phyloP scores from a whole-genome alignment of 2,888 invertebrate species.

The Caenorhabditis afra region DNA sequence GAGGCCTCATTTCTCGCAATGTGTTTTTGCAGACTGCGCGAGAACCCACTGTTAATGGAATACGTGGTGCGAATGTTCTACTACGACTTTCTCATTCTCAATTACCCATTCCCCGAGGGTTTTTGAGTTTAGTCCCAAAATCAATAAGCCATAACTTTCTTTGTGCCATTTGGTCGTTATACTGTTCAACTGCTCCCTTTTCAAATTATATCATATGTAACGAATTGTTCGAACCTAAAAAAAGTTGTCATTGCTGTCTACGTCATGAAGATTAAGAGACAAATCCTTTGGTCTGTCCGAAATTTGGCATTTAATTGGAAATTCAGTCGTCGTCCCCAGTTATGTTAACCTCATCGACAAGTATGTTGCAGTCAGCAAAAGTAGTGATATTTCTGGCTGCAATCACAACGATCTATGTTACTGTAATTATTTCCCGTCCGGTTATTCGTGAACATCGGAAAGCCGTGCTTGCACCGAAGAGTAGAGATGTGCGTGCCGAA shows the following conservation, averaged over 20 bases:
- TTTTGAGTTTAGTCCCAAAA: slow-evolving; percentile 35
- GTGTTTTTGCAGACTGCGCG: slow-evolving; percentile 65
- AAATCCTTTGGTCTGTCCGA: slow-evolving; percentile 27
- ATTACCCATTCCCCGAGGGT: slow-evolving; percentile 69
- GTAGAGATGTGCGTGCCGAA: slow-evolving; percentile 35
- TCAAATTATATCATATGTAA: neutral
- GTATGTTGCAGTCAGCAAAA: slow-evolving; percentile 16
- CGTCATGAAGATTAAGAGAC: slow-evolving; percentile 31
- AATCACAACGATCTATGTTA: slow-evolving; percentile 22
- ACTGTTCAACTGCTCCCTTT: no score
- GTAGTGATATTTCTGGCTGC: slow-evolving; percentile 9
- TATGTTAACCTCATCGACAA: slow-evolving; percentile 18
- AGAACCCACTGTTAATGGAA: slow-evolving; percentile 76
- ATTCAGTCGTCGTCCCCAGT: no score
- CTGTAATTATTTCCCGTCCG: slow-evolving; percentile 9
- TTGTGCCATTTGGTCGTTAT: slow-evolving; percentile 17
- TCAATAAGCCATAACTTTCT: neutral
- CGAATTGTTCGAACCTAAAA: slow-evolving; percentile 1
- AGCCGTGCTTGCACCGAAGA: slow-evolving; percentile 9
- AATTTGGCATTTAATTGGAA: neutral
- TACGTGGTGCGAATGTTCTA: slow-evolving; percentile 77
- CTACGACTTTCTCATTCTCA: slow-evolving; percentile 72
- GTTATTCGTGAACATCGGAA: slow-evolving; percentile 11
- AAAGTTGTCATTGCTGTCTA: slow-evolving; percentile 12
- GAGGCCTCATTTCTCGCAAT: slow-evolving; percentile 6